A percentile compares a stretch with the other conserved stretches of the same genome.
phyloP scores from a whole-genome alignment of 2,888 invertebrate genomes.

The Brenthis ino region DNA sequence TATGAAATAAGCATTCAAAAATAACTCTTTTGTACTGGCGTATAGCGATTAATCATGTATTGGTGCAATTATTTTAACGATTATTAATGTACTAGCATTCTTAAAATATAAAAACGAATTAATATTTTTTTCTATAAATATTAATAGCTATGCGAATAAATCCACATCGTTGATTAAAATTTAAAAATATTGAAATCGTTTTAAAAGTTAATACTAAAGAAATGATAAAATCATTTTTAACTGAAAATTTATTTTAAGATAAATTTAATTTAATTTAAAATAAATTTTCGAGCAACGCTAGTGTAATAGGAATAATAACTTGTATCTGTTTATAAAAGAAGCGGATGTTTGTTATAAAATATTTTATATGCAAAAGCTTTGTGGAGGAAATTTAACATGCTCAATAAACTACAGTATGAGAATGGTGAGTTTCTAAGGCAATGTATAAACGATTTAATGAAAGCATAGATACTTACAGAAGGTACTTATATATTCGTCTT shows the following conservation, averaged over 20 bases:
- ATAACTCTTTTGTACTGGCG: background rate
- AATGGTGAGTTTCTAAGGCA: background rate
- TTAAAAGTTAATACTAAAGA: no score
- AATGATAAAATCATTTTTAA: no score
- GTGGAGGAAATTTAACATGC: constrained; percentile 15
- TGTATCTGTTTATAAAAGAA: constrained; percentile 2
- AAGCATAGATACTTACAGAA: background rate
- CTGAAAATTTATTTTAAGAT: background rate
- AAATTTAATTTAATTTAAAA: background rate
- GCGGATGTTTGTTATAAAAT: constrained; percentile 14
- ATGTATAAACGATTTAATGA: constrained; percentile 10
- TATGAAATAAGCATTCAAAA: background rate
- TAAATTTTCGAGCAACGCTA: constrained; percentile 1
- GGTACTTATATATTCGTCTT: background rate
- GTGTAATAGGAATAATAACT: constrained; percentile 9
- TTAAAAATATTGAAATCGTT: no score
- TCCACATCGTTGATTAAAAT: no score
- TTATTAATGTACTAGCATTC: background rate
- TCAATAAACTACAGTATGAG: constrained; percentile 16
- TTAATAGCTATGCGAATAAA: no score
- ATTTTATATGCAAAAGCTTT: constrained; percentile 15
- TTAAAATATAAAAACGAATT: no score
- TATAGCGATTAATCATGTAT: background rate
- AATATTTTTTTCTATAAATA: no score
- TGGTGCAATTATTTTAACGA: background rate